Evolutionary conservation across 2,113 vertebrate genomes (phyloP).

Genomic region (Mirza zaza): DNA sequence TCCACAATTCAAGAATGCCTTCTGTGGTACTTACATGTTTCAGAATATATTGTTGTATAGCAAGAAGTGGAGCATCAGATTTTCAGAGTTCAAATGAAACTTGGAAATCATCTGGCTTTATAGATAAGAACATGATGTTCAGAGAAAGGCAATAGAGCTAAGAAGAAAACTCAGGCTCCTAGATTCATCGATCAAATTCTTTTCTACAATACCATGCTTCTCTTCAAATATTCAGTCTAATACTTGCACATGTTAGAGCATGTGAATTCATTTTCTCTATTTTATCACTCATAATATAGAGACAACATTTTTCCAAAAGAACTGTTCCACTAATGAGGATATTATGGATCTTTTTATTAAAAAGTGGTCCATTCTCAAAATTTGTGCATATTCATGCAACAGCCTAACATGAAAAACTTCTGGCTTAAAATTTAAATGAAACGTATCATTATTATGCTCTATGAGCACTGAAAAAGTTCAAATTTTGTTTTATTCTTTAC

Average conservation of each 20-base stretch:
- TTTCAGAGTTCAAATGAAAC: not conserved
- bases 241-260: not conserved
- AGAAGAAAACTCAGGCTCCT: not conserved
- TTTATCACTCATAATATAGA: not conserved
- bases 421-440: conserved; percentile 38
- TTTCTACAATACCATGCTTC: not conserved
- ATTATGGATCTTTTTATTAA: not conserved
- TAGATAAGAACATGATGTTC: not conserved
- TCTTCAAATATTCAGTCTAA: not conserved
- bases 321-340: not conserved
- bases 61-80: not conserved
- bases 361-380: not conserved
- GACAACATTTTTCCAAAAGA: conserved; percentile 13
- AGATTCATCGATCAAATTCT: not conserved
- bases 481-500: not conserved
- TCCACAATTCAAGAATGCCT: not conserved
- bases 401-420: not conserved
- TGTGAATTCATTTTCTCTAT: not conserved
- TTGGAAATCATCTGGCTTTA: not conserved
- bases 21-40: not conserved
- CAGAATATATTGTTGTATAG: not conserved
- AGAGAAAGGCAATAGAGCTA: not conserved
- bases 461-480: not conserved
- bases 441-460: not conserved
- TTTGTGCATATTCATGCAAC: not conserved